Evolutionary conservation across 2,888 invertebrate species (phyloP).

Genomic region (Dioctria rufipes): DNA sequence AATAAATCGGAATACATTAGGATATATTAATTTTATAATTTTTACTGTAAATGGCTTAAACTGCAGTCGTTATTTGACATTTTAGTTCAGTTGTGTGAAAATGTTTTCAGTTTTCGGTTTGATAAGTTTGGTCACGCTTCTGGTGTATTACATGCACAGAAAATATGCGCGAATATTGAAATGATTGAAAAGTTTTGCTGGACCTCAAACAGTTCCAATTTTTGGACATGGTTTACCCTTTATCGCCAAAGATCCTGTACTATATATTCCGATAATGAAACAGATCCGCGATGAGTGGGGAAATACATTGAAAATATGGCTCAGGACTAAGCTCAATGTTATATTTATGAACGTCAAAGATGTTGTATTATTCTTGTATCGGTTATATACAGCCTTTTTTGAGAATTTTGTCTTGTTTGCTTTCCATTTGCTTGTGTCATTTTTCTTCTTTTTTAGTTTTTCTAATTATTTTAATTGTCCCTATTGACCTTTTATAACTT

Average conservation of each 20-base stretch:
- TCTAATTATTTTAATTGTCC: too few relatives aligned
- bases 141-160: neutral
- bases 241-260: slow-evolving; percentile 71
- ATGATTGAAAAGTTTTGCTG: slow-evolving; percentile 60
- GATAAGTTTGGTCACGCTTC: slow-evolving; percentile 3
- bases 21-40: too few relatives aligned
- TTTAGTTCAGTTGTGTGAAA: too few relatives aligned
- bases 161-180: neutral
- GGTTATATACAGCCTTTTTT: too few relatives aligned
- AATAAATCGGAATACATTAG: too few relatives aligned
- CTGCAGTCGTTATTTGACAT: too few relatives aligned
- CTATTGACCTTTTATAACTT: too few relatives aligned
- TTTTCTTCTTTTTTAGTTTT: too few relatives aligned
- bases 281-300: slow-evolving; percentile 67
- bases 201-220: slow-evolving; percentile 70
- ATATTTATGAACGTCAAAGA: slow-evolving; percentile 45
- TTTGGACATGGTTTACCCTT: slow-evolving; percentile 72
- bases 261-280: slow-evolving; percentile 64
- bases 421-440: too few relatives aligned
- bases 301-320: slow-evolving; percentile 30
- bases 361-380: slow-evolving; percentile 23
- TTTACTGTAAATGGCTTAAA: too few relatives aligned
- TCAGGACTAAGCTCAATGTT: neutral
- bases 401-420: too few relatives aligned
- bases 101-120: neutral